Conservation (phyloP, 2,113 vertebrate species). For the Opisthocomus hoazin region DNA sequence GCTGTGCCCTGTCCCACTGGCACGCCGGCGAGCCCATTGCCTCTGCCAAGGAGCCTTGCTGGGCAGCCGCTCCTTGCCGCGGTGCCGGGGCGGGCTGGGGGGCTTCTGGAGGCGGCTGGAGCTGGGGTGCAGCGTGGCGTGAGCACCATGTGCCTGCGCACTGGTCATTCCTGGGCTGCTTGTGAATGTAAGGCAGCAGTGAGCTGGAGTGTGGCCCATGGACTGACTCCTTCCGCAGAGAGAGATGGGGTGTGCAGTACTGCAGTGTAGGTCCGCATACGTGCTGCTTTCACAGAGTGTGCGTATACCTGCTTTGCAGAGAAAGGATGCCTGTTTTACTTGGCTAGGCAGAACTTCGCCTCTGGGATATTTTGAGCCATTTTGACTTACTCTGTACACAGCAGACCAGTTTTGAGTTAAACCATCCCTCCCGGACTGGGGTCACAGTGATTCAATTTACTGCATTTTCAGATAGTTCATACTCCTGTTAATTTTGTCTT, state of each 20-base stretch:
- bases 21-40: rapidly evolving
- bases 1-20: rapidly evolving
- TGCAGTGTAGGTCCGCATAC: rapidly evolving
- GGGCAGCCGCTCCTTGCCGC: rapidly evolving
- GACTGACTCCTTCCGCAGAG: no score
- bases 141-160: rapidly evolving
- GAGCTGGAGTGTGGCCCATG: rapidly evolving
- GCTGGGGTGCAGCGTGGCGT: not conserved
- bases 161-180: no score
- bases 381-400: not conserved
- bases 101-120: not conserved
- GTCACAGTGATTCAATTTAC: not conserved
- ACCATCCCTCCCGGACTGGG: not conserved
- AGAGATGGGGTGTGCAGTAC: rapidly evolving
- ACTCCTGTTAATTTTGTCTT: not conserved
- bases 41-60: not conserved
- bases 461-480: not conserved
- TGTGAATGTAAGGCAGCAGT: not conserved
- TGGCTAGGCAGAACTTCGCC: no score
- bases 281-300: not conserved
- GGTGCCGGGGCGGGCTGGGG: not conserved
- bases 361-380: not conserved
- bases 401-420: not conserved
- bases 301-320: not conserved
- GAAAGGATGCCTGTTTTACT: not conserved